phyloP scores from a whole-genome alignment of 1,140 invertebrate genomes.

The Hermetia illucens region DNA sequence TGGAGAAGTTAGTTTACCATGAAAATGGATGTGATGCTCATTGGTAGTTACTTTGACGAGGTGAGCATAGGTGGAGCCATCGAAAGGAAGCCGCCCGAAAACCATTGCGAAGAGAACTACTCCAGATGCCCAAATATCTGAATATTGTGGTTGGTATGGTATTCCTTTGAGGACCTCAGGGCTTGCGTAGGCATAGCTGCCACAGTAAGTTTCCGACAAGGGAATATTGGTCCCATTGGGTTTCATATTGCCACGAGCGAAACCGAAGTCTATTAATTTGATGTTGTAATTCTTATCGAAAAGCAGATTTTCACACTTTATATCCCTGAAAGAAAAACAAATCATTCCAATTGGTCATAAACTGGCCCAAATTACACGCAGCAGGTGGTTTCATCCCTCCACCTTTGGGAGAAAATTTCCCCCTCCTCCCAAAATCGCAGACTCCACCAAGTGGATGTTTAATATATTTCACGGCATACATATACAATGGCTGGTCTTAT shows the following conservation, averaged over 20 bases:
- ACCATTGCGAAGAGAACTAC: slow-evolving; percentile 69
- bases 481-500: too few species aligned
- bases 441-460: too few species aligned
- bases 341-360: too few species aligned
- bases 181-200: slow-evolving; percentile 68
- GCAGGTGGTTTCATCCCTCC: too few species aligned
- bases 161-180: slow-evolving; percentile 60
- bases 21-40: slow-evolving; percentile 1
- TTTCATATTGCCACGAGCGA: slow-evolving; percentile 53
- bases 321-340: slow-evolving; percentile 40
- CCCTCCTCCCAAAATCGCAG: too few species aligned
- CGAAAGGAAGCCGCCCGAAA: slow-evolving; percentile 65
- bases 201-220: slow-evolving; percentile 64
- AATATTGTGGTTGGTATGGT: slow-evolving; percentile 56
- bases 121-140: slow-evolving; percentile 68
- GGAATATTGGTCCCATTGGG: slow-evolving; percentile 33
- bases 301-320: slow-evolving; percentile 79
- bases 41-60: slow-evolving; percentile 47
- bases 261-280: slow-evolving; percentile 84
- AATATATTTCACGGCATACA: too few species aligned
- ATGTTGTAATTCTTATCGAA: slow-evolving; percentile 60
- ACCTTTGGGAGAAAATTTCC: too few species aligned
- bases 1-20: slow-evolving; percentile 4
- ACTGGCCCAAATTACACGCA: too few species aligned
- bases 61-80: slow-evolving; percentile 64